These are phyloP conservation scores for Empidonax alnorum DNA, from an alignment of 2,113 vertebrate species.

Conservation along the genomic window DNA sequence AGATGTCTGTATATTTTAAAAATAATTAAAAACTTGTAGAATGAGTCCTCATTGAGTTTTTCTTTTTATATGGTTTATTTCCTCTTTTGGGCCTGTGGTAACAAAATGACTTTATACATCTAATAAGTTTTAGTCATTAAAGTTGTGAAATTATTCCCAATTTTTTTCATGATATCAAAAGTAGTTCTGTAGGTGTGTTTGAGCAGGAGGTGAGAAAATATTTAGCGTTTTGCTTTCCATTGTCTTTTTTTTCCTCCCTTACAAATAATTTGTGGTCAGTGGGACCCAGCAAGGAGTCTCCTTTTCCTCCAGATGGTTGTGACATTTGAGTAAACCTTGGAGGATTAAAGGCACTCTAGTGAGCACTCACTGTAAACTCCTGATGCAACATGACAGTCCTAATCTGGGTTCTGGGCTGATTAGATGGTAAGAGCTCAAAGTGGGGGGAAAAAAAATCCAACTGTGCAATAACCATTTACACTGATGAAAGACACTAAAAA, in stretches of 20 bases:
- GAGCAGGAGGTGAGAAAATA: neutral
- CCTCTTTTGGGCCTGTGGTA: neutral
- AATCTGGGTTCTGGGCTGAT: constrained; percentile 71
- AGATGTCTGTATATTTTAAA: neutral
- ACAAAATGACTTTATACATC: neutral
- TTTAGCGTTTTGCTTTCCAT: constrained; percentile 65
- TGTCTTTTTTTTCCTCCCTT: constrained; percentile 32
- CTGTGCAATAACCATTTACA: constrained; percentile 1
- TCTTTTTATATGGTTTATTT: neutral
- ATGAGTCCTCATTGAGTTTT: neutral
- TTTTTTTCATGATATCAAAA: constrained; percentile 1
- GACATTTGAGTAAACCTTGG: constrained; percentile 81
- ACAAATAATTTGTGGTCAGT: constrained; percentile 75
- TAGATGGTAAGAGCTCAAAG: constrained; percentile 53
- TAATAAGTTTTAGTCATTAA: neutral
- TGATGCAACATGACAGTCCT: constrained; percentile 79
- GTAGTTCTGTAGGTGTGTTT: neutral
- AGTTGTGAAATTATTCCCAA: neutral
- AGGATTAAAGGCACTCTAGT: constrained; percentile 79
- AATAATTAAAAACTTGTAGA: neutral
- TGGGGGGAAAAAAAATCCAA: neutral
- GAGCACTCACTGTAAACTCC: constrained; percentile 71
- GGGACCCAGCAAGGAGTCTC: constrained; percentile 71
- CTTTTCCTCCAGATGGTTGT: constrained; percentile 79
- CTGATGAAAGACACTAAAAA: constrained; percentile 10